These are phyloP conservation scores for Xylota sylvarum DNA, from an alignment of 2,888 invertebrate genomes.

Conservation along the genomic window DNA sequence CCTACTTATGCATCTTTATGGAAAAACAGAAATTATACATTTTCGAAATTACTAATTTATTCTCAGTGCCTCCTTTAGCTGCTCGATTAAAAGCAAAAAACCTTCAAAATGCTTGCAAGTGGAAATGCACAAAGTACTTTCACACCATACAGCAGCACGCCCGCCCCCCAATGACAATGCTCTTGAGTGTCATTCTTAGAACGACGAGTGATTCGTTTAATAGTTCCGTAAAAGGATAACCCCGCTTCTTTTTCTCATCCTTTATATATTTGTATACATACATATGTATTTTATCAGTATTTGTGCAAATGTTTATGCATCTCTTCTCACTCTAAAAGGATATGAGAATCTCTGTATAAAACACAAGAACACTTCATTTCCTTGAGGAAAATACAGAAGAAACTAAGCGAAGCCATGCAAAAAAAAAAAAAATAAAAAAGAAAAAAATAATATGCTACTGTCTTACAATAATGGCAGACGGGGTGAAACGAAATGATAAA, in stretches of 20 bases:
- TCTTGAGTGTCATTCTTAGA: conserved; percentile 58
- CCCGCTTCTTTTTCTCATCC: conserved; percentile 28
- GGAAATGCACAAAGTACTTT: conserved; percentile 31
- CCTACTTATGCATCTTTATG: no score
- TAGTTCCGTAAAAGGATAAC: conserved; percentile 66
- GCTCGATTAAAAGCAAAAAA: conserved; percentile 49
- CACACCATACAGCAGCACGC: background rate
- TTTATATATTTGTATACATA: background rate
- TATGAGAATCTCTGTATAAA: conserved; percentile 50
- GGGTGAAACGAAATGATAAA: conserved; percentile 70
- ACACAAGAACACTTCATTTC: conserved; percentile 70
- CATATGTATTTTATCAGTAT: conserved; percentile 41
- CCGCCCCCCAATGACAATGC: conserved; percentile 57
- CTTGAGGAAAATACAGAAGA: conserved; percentile 45
- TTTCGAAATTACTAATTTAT: conserved; percentile 23
- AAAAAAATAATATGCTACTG: conserved; percentile 54
- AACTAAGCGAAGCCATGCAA: conserved; percentile 56
- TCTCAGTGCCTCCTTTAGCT: conserved; percentile 38
- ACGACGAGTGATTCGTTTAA: conserved; percentile 63
- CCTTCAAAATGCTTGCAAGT: conserved; percentile 29
- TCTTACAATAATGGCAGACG: conserved; percentile 59
- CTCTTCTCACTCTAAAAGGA: conserved; percentile 18
- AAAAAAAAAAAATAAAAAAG: background rate
- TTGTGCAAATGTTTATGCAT: conserved; percentile 52
- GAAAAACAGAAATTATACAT: background rate